Conservation (phyloP, 2,888 invertebrate species). For the Scaptomyza cyrtandrae region DNA sequence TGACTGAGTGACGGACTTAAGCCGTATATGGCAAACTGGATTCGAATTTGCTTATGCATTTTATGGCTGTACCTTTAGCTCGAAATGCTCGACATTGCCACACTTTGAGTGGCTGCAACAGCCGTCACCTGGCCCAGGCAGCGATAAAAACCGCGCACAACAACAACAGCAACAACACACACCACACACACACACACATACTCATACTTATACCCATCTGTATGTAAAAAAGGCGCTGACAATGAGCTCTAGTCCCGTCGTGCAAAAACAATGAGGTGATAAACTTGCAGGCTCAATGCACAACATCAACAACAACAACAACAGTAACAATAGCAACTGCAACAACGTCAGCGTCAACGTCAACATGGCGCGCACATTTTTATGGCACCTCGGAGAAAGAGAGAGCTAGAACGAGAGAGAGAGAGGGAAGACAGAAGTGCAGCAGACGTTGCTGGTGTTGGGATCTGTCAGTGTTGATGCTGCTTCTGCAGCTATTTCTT, state of each 20-base stretch:
- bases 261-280: conserved; percentile 78
- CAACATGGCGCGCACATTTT: conserved; percentile 64
- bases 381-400: conserved; percentile 69
- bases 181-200: conserved; percentile 1
- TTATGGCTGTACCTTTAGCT: conserved; percentile 32
- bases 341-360: conserved; percentile 32
- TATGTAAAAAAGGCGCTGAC: conserved; percentile 36
- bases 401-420: conserved; percentile 28
- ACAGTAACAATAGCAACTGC: neutral
- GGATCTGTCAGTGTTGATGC: conserved; percentile 7
- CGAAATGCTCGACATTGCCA: conserved; percentile 39
- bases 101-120: conserved; percentile 48
- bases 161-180: conserved; percentile 16
- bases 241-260: conserved; percentile 52
- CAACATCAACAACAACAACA: conserved; percentile 35
- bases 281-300: conserved; percentile 78
- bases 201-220: neutral
- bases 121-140: conserved; percentile 51
- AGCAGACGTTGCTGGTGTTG: conserved; percentile 31
- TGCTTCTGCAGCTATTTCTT: too few species aligned
- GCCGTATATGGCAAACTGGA: neutral
- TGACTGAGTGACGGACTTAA: neutral
- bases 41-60: conserved; percentile 41
- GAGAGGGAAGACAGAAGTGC: conserved; percentile 40
- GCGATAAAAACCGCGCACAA: conserved; percentile 56